These are phyloP conservation scores for Buathra laborator DNA, from an alignment of 2,888 invertebrate genomes.

Conservation along the genomic window DNA sequence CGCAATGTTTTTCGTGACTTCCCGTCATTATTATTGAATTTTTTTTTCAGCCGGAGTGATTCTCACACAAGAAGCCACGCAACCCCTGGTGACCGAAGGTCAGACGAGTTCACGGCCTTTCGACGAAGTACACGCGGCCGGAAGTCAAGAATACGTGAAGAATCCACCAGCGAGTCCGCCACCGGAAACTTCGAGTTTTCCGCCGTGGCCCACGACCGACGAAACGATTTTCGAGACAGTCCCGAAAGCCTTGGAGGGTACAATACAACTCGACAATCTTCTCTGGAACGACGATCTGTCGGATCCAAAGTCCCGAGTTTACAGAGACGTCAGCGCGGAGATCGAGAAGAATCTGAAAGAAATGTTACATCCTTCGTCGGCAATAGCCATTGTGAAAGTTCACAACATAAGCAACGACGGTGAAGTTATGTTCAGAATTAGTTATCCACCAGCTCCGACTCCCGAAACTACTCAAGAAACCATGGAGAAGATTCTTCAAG, in stretches of 20 bases:
- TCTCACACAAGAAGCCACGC: slow-evolving; percentile 88
- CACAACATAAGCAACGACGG: slow-evolving; percentile 80
- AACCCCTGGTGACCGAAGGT: slow-evolving; percentile 79
- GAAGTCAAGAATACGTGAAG: slow-evolving; percentile 82
- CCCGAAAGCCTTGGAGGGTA: slow-evolving; percentile 90
- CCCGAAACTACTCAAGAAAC: slow-evolving; percentile 77
- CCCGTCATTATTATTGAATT: background rate
- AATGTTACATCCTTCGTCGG: slow-evolving; percentile 75
- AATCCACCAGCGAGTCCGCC: slow-evolving; percentile 83
- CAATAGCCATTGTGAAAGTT: slow-evolving; percentile 77
- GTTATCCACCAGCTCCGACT: slow-evolving; percentile 76
- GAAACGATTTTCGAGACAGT: slow-evolving; percentile 86
- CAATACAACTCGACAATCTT: slow-evolving; percentile 89
- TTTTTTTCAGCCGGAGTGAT: slow-evolving; percentile 88
- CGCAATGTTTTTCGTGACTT: slow-evolving; percentile 14
- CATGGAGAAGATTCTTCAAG: slow-evolving; percentile 77
- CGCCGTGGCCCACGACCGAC: slow-evolving; percentile 83
- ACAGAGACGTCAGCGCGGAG: slow-evolving; percentile 87
- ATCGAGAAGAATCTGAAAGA: slow-evolving; percentile 88
- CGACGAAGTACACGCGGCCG: slow-evolving; percentile 86
- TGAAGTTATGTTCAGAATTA: slow-evolving; percentile 80
- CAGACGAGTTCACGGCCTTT: slow-evolving; percentile 87
- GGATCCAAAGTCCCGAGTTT: slow-evolving; percentile 88
- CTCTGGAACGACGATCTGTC: slow-evolving; percentile 87
- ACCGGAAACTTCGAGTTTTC: slow-evolving; percentile 80